Evolutionary conservation across 2,113 vertebrate genomes (phyloP), one percentile per base, ranked within the genome.

Genomic region (Actenoides lindsayi): DNA sequence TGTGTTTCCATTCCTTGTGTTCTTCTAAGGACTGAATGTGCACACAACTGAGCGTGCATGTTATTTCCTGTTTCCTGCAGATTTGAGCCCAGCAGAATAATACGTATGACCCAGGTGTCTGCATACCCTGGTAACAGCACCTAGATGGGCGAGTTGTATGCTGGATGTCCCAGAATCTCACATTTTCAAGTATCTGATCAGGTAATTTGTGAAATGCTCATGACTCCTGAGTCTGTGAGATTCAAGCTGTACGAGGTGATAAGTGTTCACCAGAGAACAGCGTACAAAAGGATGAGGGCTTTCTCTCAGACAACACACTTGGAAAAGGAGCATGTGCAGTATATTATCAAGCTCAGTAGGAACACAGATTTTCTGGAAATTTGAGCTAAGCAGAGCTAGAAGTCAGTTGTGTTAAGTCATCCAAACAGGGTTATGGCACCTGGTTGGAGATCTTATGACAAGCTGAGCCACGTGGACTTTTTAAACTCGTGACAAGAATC

Each of bases 361-460:
- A 80, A 5, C 65, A 87, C 44, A 90, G 67, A 87, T 92, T 94
- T 96, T 90, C 94, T 89, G 81, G 84, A 96, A 85, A 87, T 80
- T 62, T 89, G 84, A 94, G 44, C 83, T 90, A 65, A 81, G 92
- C 46, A 71, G 76, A 88, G n/a, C 82, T 88, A 74, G 81, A 89
- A 86, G 57, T 77, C 57, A 65, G 70, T 87, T 90, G 54, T 53
- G 42, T 93, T 77, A 86, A 89, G 84, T 94, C 77, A 93, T 93
- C 92, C 79, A 53, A 93, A 86, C 53, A 75, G 69, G 28, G 11
- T 89, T 93, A 80, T 93, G 67, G 74, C 56, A 83, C 94, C 56
- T 95, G 69, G 16, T 63, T 89, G 80, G 71, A 33, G 56, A 79
- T 74, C 42, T 93, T 87, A 57, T 0, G 50, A 70, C 56, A 87